These are phyloP conservation scores for Bombyx huttoni DNA, from an alignment of 2,888 invertebrate genomes.

Conservation along the genomic window DNA sequence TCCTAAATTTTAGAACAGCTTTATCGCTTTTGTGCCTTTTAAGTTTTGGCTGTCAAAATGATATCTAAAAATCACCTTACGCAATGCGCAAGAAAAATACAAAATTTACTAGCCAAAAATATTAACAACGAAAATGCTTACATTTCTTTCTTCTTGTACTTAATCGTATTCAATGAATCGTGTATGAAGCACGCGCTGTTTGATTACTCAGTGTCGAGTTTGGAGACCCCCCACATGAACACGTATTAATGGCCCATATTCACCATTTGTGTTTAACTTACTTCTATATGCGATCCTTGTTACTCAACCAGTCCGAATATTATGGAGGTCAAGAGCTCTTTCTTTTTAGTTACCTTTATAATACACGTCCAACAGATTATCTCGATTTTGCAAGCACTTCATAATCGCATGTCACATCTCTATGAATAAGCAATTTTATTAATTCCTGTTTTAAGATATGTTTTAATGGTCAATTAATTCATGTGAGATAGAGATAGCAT, in stretches of 20 bases:
- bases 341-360: constrained; percentile 16
- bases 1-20: no score
- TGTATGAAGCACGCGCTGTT: constrained; percentile 1
- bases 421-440: no score
- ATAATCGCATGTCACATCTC: not conserved
- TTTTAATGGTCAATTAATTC: no score
- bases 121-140: not conserved
- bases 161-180: not conserved
- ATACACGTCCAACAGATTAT: not conserved
- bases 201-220: constrained; percentile 21
- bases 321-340: constrained; percentile 35
- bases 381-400: not conserved
- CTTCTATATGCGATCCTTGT: constrained; percentile 27
- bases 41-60: no score
- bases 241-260: constrained; percentile 57
- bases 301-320: constrained; percentile 37
- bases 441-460: no score
- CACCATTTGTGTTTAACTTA: constrained; percentile 32
- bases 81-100: no score
- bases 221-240: constrained; percentile 55
- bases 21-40: no score
- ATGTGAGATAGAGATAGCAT: no score
- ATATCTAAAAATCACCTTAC: no score
- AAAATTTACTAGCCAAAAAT: no score
- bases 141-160: not conserved